phyloP scores from a whole-genome alignment of 2,797 vertebrate species.

The Hippocampus kuda region DNA sequence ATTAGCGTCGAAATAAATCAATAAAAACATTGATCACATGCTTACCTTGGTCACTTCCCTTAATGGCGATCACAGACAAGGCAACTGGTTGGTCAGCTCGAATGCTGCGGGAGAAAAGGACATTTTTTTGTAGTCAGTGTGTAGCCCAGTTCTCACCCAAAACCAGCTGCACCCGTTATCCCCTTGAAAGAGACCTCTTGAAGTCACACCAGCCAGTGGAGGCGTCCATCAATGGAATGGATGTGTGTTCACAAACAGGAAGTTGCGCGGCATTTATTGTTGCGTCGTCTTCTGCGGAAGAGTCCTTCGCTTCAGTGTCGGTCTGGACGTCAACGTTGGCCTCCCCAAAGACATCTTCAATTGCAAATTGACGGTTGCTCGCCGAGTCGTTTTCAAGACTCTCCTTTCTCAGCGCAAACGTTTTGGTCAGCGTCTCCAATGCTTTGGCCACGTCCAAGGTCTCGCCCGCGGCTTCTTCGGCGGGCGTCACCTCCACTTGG shows the following conservation, averaged over 20 bases:
- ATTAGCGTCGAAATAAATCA: no score
- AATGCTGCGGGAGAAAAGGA: conserved; percentile 32
- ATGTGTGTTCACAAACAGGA: background rate
- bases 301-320: background rate
- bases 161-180: background rate
- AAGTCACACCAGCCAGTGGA: background rate
- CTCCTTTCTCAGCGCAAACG: conserved; percentile 45
- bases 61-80: conserved; percentile 48
- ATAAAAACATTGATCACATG: background rate
- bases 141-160: background rate
- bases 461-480: conserved; percentile 3
- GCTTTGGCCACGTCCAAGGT: conserved; percentile 36
- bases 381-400: conserved; percentile 19
- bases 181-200: background rate
- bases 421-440: conserved; percentile 50
- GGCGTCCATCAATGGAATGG: background rate
- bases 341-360: conserved; percentile 9
- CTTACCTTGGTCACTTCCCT: conserved; percentile 49
- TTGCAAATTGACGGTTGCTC: conserved; percentile 14
- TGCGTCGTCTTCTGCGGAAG: background rate
- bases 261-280: background rate
- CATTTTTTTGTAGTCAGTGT: background rate
- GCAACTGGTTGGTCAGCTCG: conserved; percentile 13
- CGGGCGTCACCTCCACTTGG: conserved; percentile 43
- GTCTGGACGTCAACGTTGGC: conserved; percentile 1